Percentiles rank a stretch among this genome's conserved stretches.
phyloP scores from a whole-genome alignment of 2,113 vertebrate genomes.

The Mungos mungo region DNA sequence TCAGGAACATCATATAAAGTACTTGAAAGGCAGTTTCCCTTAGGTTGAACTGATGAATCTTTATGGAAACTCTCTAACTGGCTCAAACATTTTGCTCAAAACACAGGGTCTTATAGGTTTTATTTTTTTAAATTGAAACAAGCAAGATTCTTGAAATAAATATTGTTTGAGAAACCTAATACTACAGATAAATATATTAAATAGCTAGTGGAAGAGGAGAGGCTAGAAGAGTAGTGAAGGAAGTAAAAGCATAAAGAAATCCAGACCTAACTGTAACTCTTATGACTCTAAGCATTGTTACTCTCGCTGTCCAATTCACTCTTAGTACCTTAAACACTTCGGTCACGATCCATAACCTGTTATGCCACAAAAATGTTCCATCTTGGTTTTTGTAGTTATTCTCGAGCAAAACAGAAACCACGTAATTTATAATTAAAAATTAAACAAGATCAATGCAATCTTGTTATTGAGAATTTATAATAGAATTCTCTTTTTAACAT shows the following conservation, averaged over 20 bases:
- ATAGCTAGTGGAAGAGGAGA: neutral
- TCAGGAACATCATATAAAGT: neutral
- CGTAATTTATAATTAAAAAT: neutral
- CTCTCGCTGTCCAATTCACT: neutral
- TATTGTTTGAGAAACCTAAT: neutral
- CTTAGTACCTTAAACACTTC: neutral
- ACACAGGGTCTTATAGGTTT: neutral
- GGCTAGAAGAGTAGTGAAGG: no score
- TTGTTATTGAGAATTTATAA: neutral
- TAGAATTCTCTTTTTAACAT: neutral
- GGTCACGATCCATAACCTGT: neutral
- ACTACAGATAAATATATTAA: neutral
- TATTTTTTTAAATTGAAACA: neutral
- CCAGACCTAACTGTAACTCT: neutral
- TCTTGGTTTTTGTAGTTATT: neutral
- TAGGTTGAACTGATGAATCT: neutral
- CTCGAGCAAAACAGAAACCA: neutral
- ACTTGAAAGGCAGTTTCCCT: neutral
- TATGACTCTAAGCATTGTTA: neutral
- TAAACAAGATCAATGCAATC: neutral
- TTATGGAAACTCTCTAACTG: neutral
- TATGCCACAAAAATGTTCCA: neutral
- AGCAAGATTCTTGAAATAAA: slow-evolving; percentile 9
- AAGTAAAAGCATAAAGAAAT: neutral
- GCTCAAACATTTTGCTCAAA: neutral